These are phyloP conservation scores for Lateolabrax maculatus DNA, from an alignment of 2,797 vertebrate genomes.

Conservation along the genomic window DNA sequence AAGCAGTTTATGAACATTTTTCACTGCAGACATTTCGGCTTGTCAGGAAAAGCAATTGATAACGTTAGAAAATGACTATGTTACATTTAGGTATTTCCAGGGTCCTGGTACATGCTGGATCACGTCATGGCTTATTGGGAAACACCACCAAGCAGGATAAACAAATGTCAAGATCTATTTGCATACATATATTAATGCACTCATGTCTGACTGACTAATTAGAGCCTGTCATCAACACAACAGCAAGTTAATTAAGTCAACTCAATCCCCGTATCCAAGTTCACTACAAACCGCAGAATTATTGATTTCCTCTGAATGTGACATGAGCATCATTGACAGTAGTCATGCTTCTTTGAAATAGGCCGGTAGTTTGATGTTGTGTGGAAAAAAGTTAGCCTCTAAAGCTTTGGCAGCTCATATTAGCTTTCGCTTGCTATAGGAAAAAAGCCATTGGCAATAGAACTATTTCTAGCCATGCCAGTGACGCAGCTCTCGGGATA, in stretches of 20 bases:
- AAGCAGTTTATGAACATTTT: conserved; percentile 1
- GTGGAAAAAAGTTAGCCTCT: background rate
- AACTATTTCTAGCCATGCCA: background rate
- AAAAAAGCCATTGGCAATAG: background rate
- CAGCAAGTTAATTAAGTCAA: conserved; percentile 2
- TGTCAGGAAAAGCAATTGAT: too few species aligned
- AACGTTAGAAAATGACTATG: background rate
- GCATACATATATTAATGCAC: background rate
- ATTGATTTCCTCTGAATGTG: conserved; percentile 40
- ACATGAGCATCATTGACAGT: conserved; percentile 1
- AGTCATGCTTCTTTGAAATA: background rate
- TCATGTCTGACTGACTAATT: conserved; percentile 32
- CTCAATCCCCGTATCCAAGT: conserved; percentile 37
- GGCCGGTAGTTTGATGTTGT: background rate
- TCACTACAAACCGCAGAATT: conserved; percentile 6
- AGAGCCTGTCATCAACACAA: conserved; percentile 18
- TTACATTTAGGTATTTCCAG: background rate
- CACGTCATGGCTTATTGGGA: too few species aligned
- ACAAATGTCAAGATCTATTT: conserved; percentile 21
- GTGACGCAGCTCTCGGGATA: background rate
- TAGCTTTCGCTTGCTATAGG: background rate
- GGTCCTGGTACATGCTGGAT: too few species aligned
- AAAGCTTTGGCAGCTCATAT: conserved; percentile 7
- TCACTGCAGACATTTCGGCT: background rate
- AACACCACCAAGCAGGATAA: background rate